A percentile compares a stretch with the other conserved stretches of the same genome.
These are phyloP conservation scores for Capitella teleta DNA, from an alignment of 1,140 invertebrate species.

Conservation along the genomic window DNA sequence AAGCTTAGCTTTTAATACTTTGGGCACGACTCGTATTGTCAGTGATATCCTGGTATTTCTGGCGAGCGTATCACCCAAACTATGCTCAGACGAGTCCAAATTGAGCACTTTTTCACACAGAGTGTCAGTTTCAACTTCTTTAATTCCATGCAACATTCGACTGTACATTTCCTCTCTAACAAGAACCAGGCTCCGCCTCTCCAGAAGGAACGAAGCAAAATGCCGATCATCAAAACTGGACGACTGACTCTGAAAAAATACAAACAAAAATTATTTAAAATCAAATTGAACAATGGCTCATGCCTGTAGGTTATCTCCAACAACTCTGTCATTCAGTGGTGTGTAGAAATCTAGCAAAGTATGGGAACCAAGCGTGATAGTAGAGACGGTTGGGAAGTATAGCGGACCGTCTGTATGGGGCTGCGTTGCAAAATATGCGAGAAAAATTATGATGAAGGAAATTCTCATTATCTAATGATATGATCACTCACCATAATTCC, in stretches of 20 bases:
- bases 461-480: neutral
- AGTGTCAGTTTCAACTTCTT: constrained; percentile 58
- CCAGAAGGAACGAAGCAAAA: constrained; percentile 58
- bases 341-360: constrained; percentile 75
- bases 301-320: neutral
- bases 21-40: constrained; percentile 87
- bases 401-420: constrained; percentile 89
- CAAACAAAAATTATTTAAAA: no score
- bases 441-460: neutral
- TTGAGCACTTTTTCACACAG: constrained; percentile 59
- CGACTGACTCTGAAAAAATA: no score
- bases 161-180: constrained; percentile 72
- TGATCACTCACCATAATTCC: constrained; percentile 44
- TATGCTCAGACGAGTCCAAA: constrained; percentile 35
- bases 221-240: constrained; percentile 33
- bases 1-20: constrained; percentile 59
- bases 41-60: constrained; percentile 72
- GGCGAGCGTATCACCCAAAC: constrained; percentile 40
- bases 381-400: constrained; percentile 85
- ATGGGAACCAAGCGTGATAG: constrained; percentile 81
- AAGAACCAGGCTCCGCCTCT: constrained; percentile 77
- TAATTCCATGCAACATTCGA: constrained; percentile 79
- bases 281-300: no score
- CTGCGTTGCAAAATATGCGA: constrained; percentile 33
- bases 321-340: constrained; percentile 22